Base-by-base conservation (phyloP, 2,888 invertebrate genomes). In the Heliconius sara region DNA sequence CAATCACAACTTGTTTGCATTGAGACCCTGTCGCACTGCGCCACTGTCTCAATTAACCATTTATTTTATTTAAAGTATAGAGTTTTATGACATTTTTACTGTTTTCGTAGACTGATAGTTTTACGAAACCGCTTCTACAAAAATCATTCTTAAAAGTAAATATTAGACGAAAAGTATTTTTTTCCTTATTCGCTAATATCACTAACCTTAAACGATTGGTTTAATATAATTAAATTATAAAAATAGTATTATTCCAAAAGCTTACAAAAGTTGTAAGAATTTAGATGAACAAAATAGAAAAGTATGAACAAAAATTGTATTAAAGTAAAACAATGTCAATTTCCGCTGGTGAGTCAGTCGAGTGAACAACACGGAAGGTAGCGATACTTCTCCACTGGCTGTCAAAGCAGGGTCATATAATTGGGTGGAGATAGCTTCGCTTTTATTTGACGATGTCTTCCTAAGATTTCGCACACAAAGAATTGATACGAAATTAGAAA, bases 401-500 rank as follows among this genome's bases (percentile, higher is more conserved):
- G 74, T 79, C 81, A 77, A 75, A 81, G 80, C 79, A 77, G 43
- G 63, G 74, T 27, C 30, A 79, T 74, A 79, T 80, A 80, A 80
- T 80, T 77, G 79, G 39, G 74, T 65, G 66, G 70, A 71, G 76
- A 78, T 77, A 77, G 71, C 57, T 66, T 78, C 75, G 67, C 60
- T 47, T 68, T 73, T 73, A 79, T 80, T 78, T 65, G 27, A 43
- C 60, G 68, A 76, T 43, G 63, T 63, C 72, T 73, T 79, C 73
- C 39, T 65, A 47, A 63, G 39, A 52, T 34, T 79, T 79, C 52
- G 90, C 72, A 65, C 74, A 70, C 77, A 90, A 90, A 88, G 85
- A 91, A 92, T 92, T 92, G 92, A 92, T 92, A 92, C 91, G 65
- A 65, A 65, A 65, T 16, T 63, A 27, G 16, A 63, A 63, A 63